These are phyloP conservation scores for Exephanes ischioxanthus DNA, from an alignment of 2,888 invertebrate genomes.

Conservation along the genomic window DNA sequence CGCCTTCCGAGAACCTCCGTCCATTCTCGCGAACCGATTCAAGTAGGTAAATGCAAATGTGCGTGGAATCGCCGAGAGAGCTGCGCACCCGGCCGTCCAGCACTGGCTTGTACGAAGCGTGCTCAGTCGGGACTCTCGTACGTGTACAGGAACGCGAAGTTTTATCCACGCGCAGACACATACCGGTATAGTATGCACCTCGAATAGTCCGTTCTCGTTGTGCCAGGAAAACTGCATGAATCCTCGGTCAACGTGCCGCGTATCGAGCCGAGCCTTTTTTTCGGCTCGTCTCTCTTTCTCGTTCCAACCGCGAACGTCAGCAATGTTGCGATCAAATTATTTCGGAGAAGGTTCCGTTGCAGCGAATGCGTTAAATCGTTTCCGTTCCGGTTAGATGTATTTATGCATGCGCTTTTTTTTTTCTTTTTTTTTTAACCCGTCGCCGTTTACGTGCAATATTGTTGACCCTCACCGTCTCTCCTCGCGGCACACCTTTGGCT, in stretches of 20 bases:
- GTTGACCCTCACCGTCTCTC: constrained; percentile 21
- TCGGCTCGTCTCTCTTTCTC: neutral
- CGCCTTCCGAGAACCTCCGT: constrained; percentile 21
- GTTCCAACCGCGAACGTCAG: constrained; percentile 37
- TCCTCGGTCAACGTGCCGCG: neutral
- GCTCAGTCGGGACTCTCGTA: neutral
- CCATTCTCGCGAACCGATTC: constrained; percentile 33
- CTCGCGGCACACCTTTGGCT: constrained; percentile 20
- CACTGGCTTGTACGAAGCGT: neutral
- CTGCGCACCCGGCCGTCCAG: constrained; percentile 32
- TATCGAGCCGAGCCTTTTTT: constrained; percentile 26
- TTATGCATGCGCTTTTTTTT: neutral
- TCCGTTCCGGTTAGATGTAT: constrained; percentile 25
- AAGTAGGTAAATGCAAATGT: constrained; percentile 64
- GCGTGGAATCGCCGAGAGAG: constrained; percentile 57
- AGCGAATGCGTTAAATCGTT: constrained; percentile 19
- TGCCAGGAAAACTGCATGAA: constrained; percentile 27
- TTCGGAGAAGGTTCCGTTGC: constrained; percentile 39
- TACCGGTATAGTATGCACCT: no score
- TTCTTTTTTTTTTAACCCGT: no score
- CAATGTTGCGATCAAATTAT: constrained; percentile 53
- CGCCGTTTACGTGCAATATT: constrained; percentile 3
- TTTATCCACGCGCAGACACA: neutral
- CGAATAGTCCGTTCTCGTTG: constrained; percentile 29
- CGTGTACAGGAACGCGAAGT: neutral